Evolutionary conservation across 53 echinoderm and acorn worm species (phyloP), one percentile per base, ranked within the genome.

Genomic region (Holothuria leucospilota): DNA sequence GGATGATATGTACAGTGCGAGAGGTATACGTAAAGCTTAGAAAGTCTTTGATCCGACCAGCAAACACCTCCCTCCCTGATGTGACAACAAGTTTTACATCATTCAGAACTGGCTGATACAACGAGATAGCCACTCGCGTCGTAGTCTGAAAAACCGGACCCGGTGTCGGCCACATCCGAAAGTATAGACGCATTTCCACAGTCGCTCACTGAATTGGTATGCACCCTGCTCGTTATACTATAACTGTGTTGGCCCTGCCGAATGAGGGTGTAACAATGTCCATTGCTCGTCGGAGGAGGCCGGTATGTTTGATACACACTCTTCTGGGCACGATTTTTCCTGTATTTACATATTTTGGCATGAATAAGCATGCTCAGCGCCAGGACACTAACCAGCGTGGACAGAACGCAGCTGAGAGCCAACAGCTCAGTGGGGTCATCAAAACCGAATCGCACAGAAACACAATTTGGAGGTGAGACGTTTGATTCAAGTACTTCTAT

Each of bases 121-220:
- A 75, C 25, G 23, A 75, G 75, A 23, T 75, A 75, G 13, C 75
- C 75, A 15, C 26, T 51, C 4, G 75, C 49, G 75, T 75, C 75
- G 39, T 75, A 75, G 16, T 68, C 51, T n/a, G 52, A 75, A 49
- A 75, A 75, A 26, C 26, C 38, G 23, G 75, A 75, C 9, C 20
- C 25, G 7, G 28, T 34, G 34, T 23, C 34, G 68, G 29, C 14
- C 14, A 21, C 4, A 3, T 70, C 70, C 8, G 70, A 70, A 70
- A 30, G 39, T 30, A 21, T 21, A 20, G 70, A 70, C 0, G 28
- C 20, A 20, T 30, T 38, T 56, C 56, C 56, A 56, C 56, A 56
- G 56, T 56, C 56, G 56, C 56, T 56, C 18, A 15, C 56, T 56
- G 56, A 56, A 30, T 30, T 30, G n/a, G 38, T 16, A 38, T 70